Conservation (phyloP, 2,797 vertebrate genomes). For the Gallirallus australis region DNA sequence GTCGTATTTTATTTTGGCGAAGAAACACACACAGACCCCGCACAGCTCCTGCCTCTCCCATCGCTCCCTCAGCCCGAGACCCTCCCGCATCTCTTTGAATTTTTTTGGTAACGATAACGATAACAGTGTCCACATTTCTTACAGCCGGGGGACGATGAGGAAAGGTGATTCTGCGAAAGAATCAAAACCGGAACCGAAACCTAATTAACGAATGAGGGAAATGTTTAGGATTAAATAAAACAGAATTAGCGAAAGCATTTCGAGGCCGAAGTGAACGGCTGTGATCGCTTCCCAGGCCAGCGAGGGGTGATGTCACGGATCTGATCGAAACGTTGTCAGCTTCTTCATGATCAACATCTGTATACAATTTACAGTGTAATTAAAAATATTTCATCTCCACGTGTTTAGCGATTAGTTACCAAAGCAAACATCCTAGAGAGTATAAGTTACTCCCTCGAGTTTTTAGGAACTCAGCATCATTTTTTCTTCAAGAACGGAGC, state of each 20-base stretch:
- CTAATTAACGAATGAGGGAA: neutral
- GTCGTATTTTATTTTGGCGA: neutral
- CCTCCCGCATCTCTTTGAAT: neutral
- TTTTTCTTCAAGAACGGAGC: neutral
- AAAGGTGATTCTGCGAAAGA: neutral
- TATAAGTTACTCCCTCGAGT: neutral
- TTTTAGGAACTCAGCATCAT: neutral
- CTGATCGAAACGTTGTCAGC: slow-evolving; percentile 19
- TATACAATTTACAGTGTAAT: slow-evolving; percentile 28
- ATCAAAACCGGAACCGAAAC: neutral
- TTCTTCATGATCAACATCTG: slow-evolving; percentile 8
- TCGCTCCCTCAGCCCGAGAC: neutral
- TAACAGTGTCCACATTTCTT: neutral
- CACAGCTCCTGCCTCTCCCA: neutral
- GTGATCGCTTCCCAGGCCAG: neutral
- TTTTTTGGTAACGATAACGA: neutral
- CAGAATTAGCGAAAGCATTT: neutral
- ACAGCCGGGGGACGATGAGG: neutral
- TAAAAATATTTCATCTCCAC: neutral
- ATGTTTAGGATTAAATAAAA: neutral
- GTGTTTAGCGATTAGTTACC: neutral
- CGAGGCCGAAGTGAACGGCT: neutral
- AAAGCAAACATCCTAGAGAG: neutral
- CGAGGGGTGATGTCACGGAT: neutral
- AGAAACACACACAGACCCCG: neutral